phyloP scores from a whole-genome alignment of 35 echinoderm and acorn worm genomes.

The Apostichopus californicus region DNA sequence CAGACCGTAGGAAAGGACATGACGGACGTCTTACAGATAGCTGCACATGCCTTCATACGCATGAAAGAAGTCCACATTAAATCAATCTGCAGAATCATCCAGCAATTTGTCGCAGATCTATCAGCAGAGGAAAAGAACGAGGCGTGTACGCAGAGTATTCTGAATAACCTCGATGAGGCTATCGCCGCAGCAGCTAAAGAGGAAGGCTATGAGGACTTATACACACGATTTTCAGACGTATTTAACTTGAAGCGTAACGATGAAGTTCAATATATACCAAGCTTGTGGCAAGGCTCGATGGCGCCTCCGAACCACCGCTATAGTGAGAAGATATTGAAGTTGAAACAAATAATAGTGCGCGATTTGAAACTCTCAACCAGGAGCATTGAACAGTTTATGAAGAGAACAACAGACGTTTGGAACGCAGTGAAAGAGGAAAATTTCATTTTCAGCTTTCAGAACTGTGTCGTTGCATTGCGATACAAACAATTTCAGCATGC shows the following conservation, averaged over 20 bases:
- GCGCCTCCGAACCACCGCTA: slow-evolving; percentile 51
- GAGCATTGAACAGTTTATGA: background rate
- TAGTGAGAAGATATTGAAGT: slow-evolving; percentile 32
- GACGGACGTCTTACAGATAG: slow-evolving; percentile 32
- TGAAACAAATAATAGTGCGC: background rate
- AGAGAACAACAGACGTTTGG: slow-evolving; percentile 22
- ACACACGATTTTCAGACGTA: slow-evolving; percentile 52
- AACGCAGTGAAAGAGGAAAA: slow-evolving; percentile 48
- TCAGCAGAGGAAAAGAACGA: slow-evolving; percentile 23
- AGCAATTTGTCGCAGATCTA: slow-evolving; percentile 37
- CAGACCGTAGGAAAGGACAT: slow-evolving; percentile 5
- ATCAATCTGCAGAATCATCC: slow-evolving; percentile 17
- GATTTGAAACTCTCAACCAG: background rate
- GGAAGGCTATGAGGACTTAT: background rate
- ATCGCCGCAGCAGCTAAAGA: background rate
- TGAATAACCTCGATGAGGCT: background rate
- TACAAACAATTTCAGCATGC: slow-evolving; percentile 47
- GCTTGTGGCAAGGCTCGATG: slow-evolving; percentile 58
- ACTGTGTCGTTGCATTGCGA: slow-evolving; percentile 8
- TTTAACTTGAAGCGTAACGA: slow-evolving; percentile 16
- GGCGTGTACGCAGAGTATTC: slow-evolving; percentile 12
- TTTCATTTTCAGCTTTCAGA: slow-evolving; percentile 60
- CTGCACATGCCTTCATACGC: slow-evolving; percentile 45
- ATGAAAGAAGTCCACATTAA: slow-evolving; percentile 40
- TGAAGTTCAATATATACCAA: slow-evolving; percentile 1